Evolutionary conservation across 2,888 invertebrate species (phyloP).

Genomic region (Microchrysa polita): DNA sequence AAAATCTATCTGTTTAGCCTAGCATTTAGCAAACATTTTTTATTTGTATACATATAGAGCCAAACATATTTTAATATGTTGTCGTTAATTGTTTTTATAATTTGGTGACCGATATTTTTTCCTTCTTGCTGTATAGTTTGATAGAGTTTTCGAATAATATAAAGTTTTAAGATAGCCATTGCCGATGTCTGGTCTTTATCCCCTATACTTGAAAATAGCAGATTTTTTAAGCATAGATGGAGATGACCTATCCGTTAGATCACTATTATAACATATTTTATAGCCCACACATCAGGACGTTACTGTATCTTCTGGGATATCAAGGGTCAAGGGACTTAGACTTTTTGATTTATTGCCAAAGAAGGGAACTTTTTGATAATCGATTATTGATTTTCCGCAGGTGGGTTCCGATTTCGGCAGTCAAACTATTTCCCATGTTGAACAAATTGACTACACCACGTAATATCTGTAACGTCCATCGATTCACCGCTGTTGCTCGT

Average conservation of each 20-base stretch:
- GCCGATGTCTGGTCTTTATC: not conserved
- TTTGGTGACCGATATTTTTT: too few species aligned
- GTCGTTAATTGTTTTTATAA: too few species aligned
- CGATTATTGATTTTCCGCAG: conserved; percentile 52
- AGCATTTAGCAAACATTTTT: too few species aligned
- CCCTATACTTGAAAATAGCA: conserved; percentile 6
- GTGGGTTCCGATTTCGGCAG: conserved; percentile 44
- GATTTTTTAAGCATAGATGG: not conserved
- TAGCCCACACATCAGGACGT: conserved; percentile 19
- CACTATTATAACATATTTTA: conserved; percentile 24
- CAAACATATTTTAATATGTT: too few species aligned
- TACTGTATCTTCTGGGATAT: conserved; percentile 4
- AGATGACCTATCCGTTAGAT: conserved; percentile 14
- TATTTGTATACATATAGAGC: too few species aligned
- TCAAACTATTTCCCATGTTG: conserved; percentile 45
- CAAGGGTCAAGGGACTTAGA: conserved; percentile 34
- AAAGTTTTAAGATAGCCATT: not conserved
- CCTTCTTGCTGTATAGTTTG: too few species aligned
- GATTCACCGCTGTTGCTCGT: conserved; percentile 22
- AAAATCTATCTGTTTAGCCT: too few species aligned
- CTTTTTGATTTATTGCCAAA: conserved; percentile 50
- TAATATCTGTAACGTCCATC: conserved; percentile 34
- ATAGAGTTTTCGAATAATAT: too few species aligned
- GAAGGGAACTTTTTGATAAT: conserved; percentile 50
- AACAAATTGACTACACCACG: conserved; percentile 49